Evolutionary conservation across 2,888 invertebrate species (phyloP).

Genomic region (Tachina grossa): DNA sequence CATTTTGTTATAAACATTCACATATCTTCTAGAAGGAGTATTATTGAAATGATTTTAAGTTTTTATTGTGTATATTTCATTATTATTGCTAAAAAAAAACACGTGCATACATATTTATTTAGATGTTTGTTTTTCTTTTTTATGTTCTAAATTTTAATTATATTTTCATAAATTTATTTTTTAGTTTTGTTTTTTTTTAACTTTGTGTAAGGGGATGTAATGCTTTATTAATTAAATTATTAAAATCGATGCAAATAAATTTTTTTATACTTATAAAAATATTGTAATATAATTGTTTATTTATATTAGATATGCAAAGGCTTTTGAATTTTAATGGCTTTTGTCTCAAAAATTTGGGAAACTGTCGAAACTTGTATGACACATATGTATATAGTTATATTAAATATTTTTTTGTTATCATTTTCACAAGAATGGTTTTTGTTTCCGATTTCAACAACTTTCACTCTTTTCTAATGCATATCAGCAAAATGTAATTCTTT

Average conservation of each 20-base stretch:
- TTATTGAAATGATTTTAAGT: constrained; percentile 13
- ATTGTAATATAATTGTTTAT: background rate
- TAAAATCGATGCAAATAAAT: constrained; percentile 17
- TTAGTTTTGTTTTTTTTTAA: constrained; percentile 1
- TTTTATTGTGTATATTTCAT: constrained; percentile 1
- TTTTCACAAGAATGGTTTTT: no score
- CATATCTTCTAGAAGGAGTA: constrained; percentile 12
- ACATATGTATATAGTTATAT: no score
- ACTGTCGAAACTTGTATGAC: no score
- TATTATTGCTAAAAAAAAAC: background rate
- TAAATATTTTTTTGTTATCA: no score
- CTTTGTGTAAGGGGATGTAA: constrained; percentile 46
- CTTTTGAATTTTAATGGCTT: no score
- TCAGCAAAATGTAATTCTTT: no score
- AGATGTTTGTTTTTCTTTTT: constrained; percentile 12
- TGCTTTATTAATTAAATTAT: constrained; percentile 60
- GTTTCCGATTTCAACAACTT: no score
- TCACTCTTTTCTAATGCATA: no score
- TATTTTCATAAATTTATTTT: constrained; percentile 21
- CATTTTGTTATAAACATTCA: constrained; percentile 19
- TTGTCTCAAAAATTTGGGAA: no score
- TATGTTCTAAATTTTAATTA: constrained; percentile 5
- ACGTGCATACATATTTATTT: background rate
- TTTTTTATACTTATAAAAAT: background rate
- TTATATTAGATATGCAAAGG: background rate